Conservation (phyloP, 64 coral and sea anemone genomes). For the Exaiptasia diaphana region DNA sequence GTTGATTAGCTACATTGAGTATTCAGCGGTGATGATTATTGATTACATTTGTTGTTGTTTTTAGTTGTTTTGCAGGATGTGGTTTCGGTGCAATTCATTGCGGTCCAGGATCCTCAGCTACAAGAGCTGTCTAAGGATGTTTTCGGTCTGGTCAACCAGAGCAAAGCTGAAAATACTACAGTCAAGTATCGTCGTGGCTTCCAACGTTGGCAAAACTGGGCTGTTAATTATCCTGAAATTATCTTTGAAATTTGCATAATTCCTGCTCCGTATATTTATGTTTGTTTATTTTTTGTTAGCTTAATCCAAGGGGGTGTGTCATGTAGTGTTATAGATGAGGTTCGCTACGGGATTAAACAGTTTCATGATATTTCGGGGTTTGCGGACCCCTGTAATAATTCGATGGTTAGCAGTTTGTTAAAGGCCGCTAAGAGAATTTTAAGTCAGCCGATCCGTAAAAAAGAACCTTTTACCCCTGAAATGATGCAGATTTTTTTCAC, state of each 20-base stretch:
- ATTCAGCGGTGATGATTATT: no score
- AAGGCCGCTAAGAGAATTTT: neutral
- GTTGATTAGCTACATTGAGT: no score
- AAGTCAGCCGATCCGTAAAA: neutral
- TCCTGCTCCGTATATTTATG: neutral
- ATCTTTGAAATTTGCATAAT: neutral
- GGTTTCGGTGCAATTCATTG: no score
- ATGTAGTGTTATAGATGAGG: neutral
- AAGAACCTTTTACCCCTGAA: slow-evolving; percentile 36
- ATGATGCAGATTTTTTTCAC: neutral
- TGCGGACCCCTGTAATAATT: slow-evolving; percentile 21
- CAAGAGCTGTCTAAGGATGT: no score
- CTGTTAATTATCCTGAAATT: no score
- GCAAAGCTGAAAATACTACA: no score
- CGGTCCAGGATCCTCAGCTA: no score
- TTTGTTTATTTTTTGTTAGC: slow-evolving; percentile 35
- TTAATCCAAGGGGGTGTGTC: slow-evolving; percentile 30
- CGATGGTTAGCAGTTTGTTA: slow-evolving; percentile 36
- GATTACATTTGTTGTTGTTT: no score
- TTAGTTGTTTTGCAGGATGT: no score
- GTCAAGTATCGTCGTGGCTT: no score
- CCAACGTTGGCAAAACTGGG: no score
- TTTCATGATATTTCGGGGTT: slow-evolving; percentile 26
- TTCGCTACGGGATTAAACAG: slow-evolving; percentile 30
- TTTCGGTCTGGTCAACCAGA: no score